These are phyloP conservation scores for Sturnira hondurensis DNA, from an alignment of 2,113 vertebrate genomes.

Conservation along the genomic window DNA sequence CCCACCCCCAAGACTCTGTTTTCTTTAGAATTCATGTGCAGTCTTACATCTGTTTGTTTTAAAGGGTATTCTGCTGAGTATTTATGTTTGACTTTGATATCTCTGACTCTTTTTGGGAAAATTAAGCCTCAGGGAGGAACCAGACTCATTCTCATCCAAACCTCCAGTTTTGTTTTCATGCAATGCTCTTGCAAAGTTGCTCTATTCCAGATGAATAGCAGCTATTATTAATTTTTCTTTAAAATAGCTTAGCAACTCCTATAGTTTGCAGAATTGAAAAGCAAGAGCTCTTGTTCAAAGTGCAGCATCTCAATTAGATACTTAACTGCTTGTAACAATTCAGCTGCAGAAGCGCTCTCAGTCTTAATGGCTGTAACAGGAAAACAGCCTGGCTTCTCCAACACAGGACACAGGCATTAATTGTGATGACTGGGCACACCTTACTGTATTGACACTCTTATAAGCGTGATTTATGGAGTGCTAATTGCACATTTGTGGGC, in stretches of 20 bases:
- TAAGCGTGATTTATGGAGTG: background rate
- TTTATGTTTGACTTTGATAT: background rate
- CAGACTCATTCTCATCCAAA: background rate
- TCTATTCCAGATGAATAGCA: background rate
- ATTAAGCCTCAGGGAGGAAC: background rate
- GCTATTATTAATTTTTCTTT: background rate
- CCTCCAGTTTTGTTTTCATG: background rate
- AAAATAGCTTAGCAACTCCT: conserved; percentile 19
- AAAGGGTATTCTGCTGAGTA: background rate
- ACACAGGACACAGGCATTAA: background rate
- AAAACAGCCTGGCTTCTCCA: conserved; percentile 27
- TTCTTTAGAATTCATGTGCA: background rate
- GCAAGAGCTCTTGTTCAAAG: background rate
- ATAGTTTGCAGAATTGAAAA: conserved; percentile 37
- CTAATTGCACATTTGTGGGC: conserved; percentile 31
- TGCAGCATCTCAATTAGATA: background rate
- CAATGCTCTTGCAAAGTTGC: background rate
- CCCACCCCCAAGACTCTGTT: background rate
- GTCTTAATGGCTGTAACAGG: conserved; percentile 5
- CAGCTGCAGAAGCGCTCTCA: background rate
- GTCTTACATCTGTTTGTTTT: background rate
- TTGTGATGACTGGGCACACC: background rate
- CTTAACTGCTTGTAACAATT: conserved; percentile 44
- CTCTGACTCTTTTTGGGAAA: background rate
- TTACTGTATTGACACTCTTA: conserved; percentile 33